Evolutionary conservation across 2,888 invertebrate genomes (phyloP).

Genomic region (Euplagia quadripunctaria): DNA sequence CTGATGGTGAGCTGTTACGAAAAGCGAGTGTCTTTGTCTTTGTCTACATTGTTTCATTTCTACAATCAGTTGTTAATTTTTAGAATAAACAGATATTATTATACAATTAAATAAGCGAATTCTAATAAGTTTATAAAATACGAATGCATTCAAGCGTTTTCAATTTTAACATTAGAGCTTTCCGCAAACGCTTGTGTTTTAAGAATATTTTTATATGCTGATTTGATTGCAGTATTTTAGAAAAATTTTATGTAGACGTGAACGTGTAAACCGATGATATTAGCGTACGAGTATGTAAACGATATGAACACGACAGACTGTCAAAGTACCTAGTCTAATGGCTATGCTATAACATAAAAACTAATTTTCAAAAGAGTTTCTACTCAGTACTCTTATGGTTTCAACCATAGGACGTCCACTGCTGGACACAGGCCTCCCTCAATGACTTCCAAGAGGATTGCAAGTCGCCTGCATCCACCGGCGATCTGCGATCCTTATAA

Average conservation of each 20-base stretch:
- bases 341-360: neutral
- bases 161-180: neutral
- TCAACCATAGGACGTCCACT: no score
- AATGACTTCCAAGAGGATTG: no score
- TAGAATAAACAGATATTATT: neutral
- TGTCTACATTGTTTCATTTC: neutral
- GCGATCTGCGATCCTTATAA: no score
- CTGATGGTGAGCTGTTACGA: neutral
- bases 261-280: constrained; percentile 76
- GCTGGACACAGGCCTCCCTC: no score
- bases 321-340: neutral
- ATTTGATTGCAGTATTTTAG: constrained; percentile 74
- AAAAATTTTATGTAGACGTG: constrained; percentile 80
- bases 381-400: no score
- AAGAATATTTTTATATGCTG: constrained; percentile 38
- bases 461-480: no score
- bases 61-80: neutral
- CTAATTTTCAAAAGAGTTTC: no score
- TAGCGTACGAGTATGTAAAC: constrained; percentile 39
- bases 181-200: constrained; percentile 55
- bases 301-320: constrained; percentile 32
- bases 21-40: neutral
- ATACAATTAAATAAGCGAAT: no score
- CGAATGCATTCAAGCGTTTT: neutral
- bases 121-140: neutral